These are phyloP conservation scores for Caenorhabditis sp. DNA, from an alignment of 2,888 invertebrate genomes.

Conservation along the genomic window DNA sequence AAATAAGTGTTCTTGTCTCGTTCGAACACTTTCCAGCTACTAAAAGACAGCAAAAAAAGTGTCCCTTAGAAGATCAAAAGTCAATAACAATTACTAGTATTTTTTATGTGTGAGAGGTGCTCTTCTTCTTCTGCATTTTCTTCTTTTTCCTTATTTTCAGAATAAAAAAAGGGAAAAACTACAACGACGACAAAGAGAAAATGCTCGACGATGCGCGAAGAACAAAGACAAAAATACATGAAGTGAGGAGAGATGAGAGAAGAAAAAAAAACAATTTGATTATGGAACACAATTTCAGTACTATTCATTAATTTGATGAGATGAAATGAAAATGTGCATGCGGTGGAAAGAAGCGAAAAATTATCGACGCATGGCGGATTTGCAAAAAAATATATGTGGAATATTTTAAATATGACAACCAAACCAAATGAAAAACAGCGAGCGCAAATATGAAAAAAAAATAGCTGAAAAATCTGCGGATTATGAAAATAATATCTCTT, in stretches of 20 bases:
- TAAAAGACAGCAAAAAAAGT: too few relatives aligned
- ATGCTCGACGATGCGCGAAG: neutral
- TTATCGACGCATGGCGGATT: neutral
- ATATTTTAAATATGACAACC: too few relatives aligned
- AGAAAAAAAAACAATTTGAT: constrained; percentile 4
- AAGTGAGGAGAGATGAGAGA: neutral
- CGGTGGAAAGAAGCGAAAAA: constrained; percentile 1
- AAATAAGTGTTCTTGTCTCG: too few relatives aligned
- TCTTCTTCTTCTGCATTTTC: neutral
- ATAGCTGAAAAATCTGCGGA: too few relatives aligned
- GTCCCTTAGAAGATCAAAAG: neutral
- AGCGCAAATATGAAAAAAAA: too few relatives aligned
- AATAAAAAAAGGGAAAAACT: neutral
- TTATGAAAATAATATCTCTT: too few relatives aligned
- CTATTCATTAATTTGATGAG: constrained; percentile 1
- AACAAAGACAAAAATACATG: constrained; percentile 7
- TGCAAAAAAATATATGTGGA: too few relatives aligned
- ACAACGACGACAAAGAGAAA: neutral
- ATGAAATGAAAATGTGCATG: constrained; percentile 12
- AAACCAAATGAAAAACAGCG: too few relatives aligned
- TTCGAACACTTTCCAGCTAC: too few relatives aligned
- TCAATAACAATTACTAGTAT: neutral
- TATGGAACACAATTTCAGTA: constrained; percentile 1
- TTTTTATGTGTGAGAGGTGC: neutral
- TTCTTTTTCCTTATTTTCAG: neutral